Evolutionary conservation across 2,797 vertebrate species (phyloP).

Genomic region (Notolepis coatsorum): DNA sequence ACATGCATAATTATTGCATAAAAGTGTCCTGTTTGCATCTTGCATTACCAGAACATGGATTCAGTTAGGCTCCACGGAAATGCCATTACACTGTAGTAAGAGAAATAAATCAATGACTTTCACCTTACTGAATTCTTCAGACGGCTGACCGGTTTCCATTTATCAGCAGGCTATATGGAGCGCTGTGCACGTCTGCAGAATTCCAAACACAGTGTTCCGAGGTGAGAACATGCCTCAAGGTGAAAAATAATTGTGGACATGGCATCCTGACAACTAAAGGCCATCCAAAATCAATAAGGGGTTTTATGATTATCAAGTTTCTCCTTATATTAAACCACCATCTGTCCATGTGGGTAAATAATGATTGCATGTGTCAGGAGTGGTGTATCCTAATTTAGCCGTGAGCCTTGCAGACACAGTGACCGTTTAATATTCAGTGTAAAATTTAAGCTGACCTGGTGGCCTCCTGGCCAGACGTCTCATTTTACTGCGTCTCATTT

Average conservation of each 20-base stretch:
- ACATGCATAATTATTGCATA: background rate
- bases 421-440: conserved; percentile 69
- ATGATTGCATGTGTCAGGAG: conserved; percentile 56
- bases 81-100: background rate
- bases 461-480: too few species aligned
- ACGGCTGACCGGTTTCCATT: background rate
- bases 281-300: conserved; percentile 52
- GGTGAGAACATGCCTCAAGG: conserved; percentile 24
- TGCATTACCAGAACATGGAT: background rate
- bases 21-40: background rate
- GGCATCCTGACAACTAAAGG: conserved; percentile 9
- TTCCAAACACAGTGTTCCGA: conserved; percentile 12
- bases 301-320: conserved; percentile 45
- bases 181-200: conserved; percentile 28
- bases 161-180: background rate
- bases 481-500: too few species aligned
- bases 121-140: background rate
- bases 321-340: conserved; percentile 43
- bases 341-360: conserved; percentile 47
- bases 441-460: too few species aligned
- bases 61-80: background rate
- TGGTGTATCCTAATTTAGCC: conserved; percentile 46
- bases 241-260: conserved; percentile 39
- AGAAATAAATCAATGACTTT: conserved; percentile 20
- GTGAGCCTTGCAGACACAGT: conserved; percentile 46